Evolutionary conservation across 2,888 invertebrate species (phyloP), one percentile per base, ranked within the genome.

Genomic region (Chymomyza procnemis): DNA sequence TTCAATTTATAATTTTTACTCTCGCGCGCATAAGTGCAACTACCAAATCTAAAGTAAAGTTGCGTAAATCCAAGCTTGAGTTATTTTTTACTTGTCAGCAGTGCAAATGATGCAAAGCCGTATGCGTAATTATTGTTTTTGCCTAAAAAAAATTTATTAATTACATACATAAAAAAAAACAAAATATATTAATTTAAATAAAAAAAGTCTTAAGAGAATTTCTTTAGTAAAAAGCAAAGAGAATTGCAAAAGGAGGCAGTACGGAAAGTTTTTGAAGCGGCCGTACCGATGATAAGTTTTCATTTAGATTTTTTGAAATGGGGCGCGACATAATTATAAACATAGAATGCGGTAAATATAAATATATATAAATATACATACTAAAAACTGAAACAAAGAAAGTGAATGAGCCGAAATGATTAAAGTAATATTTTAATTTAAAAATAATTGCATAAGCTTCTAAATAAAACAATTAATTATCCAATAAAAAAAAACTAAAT

Each of bases 391-490:
- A 67, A 54, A 56, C 56, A 62, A 70, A 69, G 75, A 75, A 66
- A 30, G 75, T 76, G 79, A 72, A 73, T 69, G 67, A 78, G 30
- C 74, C 74, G 41, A 69, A 80, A 84, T 75, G 74, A 85, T 83
- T 81, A 85, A 84, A 77, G 77, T 88, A 86, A 87, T 85, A 87
- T 85, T 83, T 86, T 85, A 88, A 77, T 88, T 85, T 85, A 87
- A 66, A 50, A 61, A 68, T 63, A 68, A 66, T 66, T 61, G 59
- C 55, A 72, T 66, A 72, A 88, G 87, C 88, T 85, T 85, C 88
- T 80, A 81, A 88, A 88, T 88, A 85, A 83, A 87, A 85, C 79
- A 85, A 86, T 87, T 85, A 87, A 77, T 79, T 82, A 80, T 80
- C 80, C 74, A 85, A 87, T 82, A 82, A 83, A 82, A 70, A 66